Evolutionary conservation across 2,113 vertebrate genomes (phyloP).

Genomic region (Clarias batrachus): DNA sequence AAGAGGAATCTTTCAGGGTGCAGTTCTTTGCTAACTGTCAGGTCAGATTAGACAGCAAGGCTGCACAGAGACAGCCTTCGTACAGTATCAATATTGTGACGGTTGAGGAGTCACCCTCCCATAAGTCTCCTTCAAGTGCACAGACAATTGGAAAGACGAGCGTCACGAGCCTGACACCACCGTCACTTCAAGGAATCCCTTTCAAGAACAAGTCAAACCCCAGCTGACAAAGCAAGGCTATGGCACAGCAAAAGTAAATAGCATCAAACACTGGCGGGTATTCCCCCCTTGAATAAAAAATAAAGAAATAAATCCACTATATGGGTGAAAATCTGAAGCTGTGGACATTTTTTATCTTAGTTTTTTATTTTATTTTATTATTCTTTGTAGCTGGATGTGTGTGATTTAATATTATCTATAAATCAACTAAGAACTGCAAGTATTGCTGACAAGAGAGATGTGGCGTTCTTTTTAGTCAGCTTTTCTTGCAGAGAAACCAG

Average conservation of each 20-base stretch:
- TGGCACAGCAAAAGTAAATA: slow-evolving; percentile 71
- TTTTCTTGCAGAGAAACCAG: slow-evolving; percentile 14
- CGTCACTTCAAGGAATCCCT: slow-evolving; percentile 81
- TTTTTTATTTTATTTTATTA: slow-evolving; percentile 7
- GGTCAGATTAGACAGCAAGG: slow-evolving; percentile 70
- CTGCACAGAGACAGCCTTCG: slow-evolving; percentile 73
- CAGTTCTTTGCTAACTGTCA: slow-evolving; percentile 70
- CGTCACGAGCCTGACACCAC: slow-evolving; percentile 75
- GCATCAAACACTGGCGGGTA: slow-evolving; percentile 70
- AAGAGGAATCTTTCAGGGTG: slow-evolving; percentile 74
- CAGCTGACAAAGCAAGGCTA: slow-evolving; percentile 74
- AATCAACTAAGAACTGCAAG: slow-evolving; percentile 11
- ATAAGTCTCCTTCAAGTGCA: slow-evolving; percentile 71
- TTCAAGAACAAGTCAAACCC: slow-evolving; percentile 75
- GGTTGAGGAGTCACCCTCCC: slow-evolving; percentile 73
- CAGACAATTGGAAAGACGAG: slow-evolving; percentile 77
- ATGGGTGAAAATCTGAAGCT: slow-evolving; percentile 41
- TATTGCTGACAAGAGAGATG: slow-evolving; percentile 19
- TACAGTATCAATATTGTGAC: slow-evolving; percentile 77
- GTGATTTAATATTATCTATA: slow-evolving; percentile 21
- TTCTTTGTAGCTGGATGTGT: slow-evolving; percentile 12
- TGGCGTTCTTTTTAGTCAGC: slow-evolving; percentile 2
- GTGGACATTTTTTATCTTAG: slow-evolving; percentile 27
- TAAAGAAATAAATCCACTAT: slow-evolving; percentile 20
- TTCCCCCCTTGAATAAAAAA: slow-evolving; percentile 55